A percentile compares a stretch with the other conserved stretches of the same genome.
These are phyloP conservation scores for Micropterix aruncella DNA, from an alignment of 2,888 invertebrate genomes.

Conservation along the genomic window DNA sequence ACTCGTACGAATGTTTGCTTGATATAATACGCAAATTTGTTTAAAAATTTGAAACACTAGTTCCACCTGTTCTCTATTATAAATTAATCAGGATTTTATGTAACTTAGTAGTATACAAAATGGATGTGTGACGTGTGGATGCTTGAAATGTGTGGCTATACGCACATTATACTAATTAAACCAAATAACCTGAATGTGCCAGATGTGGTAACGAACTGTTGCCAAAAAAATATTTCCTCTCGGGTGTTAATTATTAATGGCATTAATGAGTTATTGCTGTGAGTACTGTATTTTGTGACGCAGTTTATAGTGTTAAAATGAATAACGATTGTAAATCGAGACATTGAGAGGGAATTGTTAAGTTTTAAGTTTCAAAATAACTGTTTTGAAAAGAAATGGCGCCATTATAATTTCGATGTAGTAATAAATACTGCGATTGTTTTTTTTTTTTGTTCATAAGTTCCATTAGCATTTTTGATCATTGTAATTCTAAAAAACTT, in stretches of 20 bases:
- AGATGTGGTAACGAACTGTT: constrained; percentile 6
- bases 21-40: no score
- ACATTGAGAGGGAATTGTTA: background rate
- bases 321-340: background rate
- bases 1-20: no score
- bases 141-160: no score
- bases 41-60: no score
- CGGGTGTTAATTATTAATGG: constrained; percentile 1
- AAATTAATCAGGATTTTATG: no score
- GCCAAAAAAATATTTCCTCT: constrained; percentile 5
- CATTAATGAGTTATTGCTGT: constrained; percentile 3
- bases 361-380: background rate
- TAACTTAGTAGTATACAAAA: no score
- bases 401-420: no score
- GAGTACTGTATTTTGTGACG: constrained; percentile 5
- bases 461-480: background rate
- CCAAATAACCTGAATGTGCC: constrained; percentile 4
- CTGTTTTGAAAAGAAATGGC: constrained; percentile 4
- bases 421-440: constrained; percentile 4
- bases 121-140: no score
- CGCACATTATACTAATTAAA: background rate
- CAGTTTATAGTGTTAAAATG: constrained; percentile 3
- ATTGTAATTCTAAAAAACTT: background rate
- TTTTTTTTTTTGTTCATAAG: constrained; percentile 2
- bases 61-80: no score